Base-by-base conservation (phyloP, 1,140 invertebrate species). In the Whitmania pigra region DNA sequence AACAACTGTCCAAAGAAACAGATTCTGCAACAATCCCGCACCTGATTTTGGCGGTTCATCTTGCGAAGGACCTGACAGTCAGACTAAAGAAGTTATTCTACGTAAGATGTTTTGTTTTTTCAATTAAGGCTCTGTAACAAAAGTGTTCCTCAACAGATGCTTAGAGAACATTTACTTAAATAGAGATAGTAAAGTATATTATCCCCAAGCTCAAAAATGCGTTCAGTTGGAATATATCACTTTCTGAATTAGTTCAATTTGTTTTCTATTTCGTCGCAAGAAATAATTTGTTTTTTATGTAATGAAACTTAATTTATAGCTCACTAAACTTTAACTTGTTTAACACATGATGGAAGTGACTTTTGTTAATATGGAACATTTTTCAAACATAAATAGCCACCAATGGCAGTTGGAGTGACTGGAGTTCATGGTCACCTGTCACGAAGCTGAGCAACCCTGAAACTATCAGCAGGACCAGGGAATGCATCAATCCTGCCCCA, bases 401-500 rank as follows among this genome's bases (percentile, higher is more conserved):
- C 63, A 72, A 80, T 72, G 79, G 79, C 6, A 67, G 57, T 36
- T 80, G 79, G 79, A 72, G 75, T 20, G 72, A 67, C 9, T 80
- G 79, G 79, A 75, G 76, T 29, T 73, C 75, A 87, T 63, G 83
- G 83, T 54, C 79, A 83, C 3, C 63, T 57, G 9, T 76, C 76
- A 73, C 74, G 43, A 29, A 78, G 75, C 3, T 80, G 22, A 63
- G 78, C 75, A 78, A 78, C 2, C 53, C 72, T 20, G 78, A 78
- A 13, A 66, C 63, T n/a, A 77, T 75, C 63, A 75, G 73, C 9
- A 80, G 86, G 36, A 83, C 80, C 18, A 78, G 87, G 72, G 78
- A 81, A 40, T 91, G 89, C 77, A 86, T 89, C 73, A 86, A 86
- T 77, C 87, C 88, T 0, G 77, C 80, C 7, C 86, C 88, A 0